phyloP scores from a whole-genome alignment of 2,888 invertebrate genomes.

The Trachelus tabidus region DNA sequence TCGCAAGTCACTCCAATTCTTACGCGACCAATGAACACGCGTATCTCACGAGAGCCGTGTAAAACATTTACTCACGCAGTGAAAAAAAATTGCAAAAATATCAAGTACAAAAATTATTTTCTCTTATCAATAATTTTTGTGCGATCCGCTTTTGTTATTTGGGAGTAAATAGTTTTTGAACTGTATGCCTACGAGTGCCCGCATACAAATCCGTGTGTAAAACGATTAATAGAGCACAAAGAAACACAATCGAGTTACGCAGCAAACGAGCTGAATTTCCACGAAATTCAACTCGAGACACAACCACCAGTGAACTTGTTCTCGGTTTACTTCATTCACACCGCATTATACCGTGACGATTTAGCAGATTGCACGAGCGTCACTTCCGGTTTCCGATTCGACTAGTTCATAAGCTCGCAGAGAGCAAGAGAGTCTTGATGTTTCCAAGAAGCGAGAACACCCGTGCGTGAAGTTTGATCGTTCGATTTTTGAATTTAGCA shows the following conservation, averaged over 20 bases:
- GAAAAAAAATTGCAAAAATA: no score
- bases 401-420: neutral
- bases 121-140: neutral
- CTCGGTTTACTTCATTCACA: neutral
- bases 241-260: neutral
- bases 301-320: neutral
- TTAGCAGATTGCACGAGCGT: neutral
- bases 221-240: no score
- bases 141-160: neutral
- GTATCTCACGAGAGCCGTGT: neutral
- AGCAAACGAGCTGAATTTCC: neutral
- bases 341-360: neutral
- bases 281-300: neutral
- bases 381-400: neutral
- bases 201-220: no score
- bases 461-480: no score
- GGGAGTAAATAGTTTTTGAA: neutral
- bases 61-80: neutral
- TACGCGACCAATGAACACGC: neutral
- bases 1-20: neutral
- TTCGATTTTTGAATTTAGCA: neutral
- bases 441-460: neutral
- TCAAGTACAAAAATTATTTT: neutral
- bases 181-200: neutral
- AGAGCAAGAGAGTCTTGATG: neutral